Evolutionary conservation across 30 jellyfish, hydroid and myxozoan genomes (phyloP).

Genomic region (Pseudorhiza aurosa): DNA sequence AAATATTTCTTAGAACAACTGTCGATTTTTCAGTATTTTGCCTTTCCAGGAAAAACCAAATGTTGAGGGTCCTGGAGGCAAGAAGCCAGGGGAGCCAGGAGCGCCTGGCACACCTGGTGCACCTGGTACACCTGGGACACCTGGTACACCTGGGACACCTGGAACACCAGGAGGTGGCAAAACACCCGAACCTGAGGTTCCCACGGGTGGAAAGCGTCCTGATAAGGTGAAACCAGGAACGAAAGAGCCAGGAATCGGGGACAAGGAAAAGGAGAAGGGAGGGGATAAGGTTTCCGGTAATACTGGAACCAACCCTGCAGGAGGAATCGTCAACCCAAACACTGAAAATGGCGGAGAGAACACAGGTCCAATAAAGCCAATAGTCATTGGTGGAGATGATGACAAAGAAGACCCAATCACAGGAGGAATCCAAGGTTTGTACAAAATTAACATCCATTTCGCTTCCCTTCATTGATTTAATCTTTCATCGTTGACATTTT

Average conservation of each 20-base stretch:
- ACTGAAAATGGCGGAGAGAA: slow-evolving; percentile 67
- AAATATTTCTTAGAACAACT: no score
- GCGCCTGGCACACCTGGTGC: slow-evolving; percentile 42
- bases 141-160: slow-evolving; percentile 37
- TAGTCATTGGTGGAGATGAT: slow-evolving; percentile 46
- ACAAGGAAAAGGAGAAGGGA: slow-evolving; percentile 58
- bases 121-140: slow-evolving; percentile 44
- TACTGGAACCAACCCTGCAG: slow-evolving; percentile 54
- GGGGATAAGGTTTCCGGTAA: slow-evolving; percentile 59
- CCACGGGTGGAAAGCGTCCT: slow-evolving; percentile 26
- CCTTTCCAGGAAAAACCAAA: slow-evolving; percentile 50
- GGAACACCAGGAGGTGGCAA: slow-evolving; percentile 43
- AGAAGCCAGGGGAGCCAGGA: slow-evolving; percentile 42
- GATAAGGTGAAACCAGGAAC: slow-evolving; percentile 36
- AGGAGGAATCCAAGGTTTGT: slow-evolving; percentile 70
- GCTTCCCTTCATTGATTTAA: no score
- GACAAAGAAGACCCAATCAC: slow-evolving; percentile 55
- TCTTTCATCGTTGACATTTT: no score
- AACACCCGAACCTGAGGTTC: slow-evolving; percentile 30
- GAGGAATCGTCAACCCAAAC: slow-evolving; percentile 49
- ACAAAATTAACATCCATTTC: no score
- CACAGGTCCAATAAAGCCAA: slow-evolving; percentile 43
- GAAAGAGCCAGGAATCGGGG: slow-evolving; percentile 69
- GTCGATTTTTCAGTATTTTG: neutral
- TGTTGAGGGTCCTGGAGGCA: slow-evolving; percentile 45